These are phyloP conservation scores for Prunella himalayana DNA, from an alignment of 2,113 vertebrate genomes.

Conservation along the genomic window DNA sequence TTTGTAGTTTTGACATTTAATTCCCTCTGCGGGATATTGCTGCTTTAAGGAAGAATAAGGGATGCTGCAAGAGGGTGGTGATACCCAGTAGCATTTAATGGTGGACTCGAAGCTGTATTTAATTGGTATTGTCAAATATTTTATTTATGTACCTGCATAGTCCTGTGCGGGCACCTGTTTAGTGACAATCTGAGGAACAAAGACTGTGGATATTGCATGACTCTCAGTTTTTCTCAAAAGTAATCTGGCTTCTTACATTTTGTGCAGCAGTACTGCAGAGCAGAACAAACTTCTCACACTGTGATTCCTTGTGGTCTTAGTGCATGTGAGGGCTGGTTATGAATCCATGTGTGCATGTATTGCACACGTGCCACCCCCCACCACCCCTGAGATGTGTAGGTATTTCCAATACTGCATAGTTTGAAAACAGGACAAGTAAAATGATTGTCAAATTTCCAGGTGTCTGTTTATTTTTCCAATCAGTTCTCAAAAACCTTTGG, in stretches of 20 bases:
- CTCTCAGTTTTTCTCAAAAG: neutral
- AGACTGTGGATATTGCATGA: neutral
- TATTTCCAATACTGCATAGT: neutral
- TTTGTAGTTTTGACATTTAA: neutral
- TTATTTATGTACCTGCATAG: neutral
- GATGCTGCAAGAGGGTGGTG: neutral
- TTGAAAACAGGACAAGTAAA: neutral
- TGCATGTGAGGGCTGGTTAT: neutral
- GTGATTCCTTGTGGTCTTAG: neutral
- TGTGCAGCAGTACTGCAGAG: neutral
- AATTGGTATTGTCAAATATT: fast-evolving
- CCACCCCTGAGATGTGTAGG: neutral
- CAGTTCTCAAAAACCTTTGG: neutral
- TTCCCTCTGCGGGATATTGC: neutral
- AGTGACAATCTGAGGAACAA: neutral
- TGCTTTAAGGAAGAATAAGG: neutral
- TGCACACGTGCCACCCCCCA: fast-evolving
- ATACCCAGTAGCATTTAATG: neutral
- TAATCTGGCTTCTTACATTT: neutral
- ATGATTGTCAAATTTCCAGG: neutral
- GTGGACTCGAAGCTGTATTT: neutral
- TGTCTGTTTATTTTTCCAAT: neutral
- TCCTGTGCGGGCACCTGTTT: neutral
- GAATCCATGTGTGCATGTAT: neutral
- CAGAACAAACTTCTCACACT: neutral